phyloP scores from a whole-genome alignment of 1,140 invertebrate species.

The Caenorhabditis tropicalis region DNA sequence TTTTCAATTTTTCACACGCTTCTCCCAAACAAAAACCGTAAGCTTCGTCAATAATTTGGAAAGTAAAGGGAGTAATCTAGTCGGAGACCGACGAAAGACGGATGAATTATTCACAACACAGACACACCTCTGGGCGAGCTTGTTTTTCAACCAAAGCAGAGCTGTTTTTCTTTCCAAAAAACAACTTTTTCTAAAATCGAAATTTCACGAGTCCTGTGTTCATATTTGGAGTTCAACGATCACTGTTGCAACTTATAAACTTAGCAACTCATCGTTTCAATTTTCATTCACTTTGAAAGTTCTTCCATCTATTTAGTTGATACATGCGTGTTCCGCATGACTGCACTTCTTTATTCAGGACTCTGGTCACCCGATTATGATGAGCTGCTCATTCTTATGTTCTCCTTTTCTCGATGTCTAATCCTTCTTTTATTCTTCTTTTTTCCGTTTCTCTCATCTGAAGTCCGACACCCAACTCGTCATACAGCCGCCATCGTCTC shows the following conservation, averaged over 20 bases:
- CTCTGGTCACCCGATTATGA: neutral
- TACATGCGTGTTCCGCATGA: neutral
- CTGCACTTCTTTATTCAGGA: neutral
- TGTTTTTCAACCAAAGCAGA: neutral
- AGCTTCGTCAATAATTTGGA: too few species aligned
- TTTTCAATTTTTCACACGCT: neutral
- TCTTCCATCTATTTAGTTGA: neutral
- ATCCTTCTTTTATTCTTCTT: neutral
- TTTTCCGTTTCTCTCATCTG: neutral
- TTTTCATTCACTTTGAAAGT: neutral
- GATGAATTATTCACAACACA: slow-evolving; percentile 31
- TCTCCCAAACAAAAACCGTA: too few species aligned
- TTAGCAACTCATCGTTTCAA: too few species aligned
- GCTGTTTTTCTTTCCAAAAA: neutral
- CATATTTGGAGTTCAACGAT: too few species aligned
- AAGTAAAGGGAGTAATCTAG: neutral
- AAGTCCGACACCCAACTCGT: slow-evolving; percentile 14
- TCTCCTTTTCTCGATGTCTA: neutral
- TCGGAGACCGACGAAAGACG: neutral
- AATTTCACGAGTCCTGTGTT: too few species aligned
- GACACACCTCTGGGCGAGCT: neutral
- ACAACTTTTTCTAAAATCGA: too few species aligned
- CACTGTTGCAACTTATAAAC: too few species aligned
- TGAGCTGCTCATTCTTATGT: neutral
- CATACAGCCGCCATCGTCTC: neutral